These are phyloP conservation scores for Botrylloides violaceus DNA, from an alignment of 23 tunicate genomes.

Conservation along the genomic window DNA sequence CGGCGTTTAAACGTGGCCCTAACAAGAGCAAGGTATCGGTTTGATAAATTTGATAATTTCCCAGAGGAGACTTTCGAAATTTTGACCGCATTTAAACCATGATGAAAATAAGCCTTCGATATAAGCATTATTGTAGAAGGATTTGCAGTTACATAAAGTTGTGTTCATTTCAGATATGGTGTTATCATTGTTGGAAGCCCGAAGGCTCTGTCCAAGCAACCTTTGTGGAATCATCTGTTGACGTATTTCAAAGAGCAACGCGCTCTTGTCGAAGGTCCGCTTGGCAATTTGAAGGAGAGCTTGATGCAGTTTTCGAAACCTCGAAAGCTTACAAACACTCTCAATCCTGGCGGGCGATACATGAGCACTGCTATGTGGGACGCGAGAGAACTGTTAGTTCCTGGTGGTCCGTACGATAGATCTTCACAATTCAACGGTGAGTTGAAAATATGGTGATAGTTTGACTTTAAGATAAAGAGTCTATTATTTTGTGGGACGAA, in stretches of 20 bases:
- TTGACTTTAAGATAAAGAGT: too few relatives aligned
- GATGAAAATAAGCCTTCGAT: too few relatives aligned
- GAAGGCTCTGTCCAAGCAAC: constrained; percentile 89
- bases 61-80: neutral
- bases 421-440: constrained; percentile 59
- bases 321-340: constrained; percentile 71
- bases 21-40: constrained; percentile 80
- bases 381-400: constrained; percentile 88
- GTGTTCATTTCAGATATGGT: constrained; percentile 68
- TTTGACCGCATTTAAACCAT: neutral
- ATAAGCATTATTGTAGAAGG: neutral
- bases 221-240: constrained; percentile 88
- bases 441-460: neutral
- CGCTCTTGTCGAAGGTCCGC: constrained; percentile 91
- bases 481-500: too few relatives aligned
- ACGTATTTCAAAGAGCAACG: constrained; percentile 94
- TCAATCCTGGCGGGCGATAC: constrained; percentile 93
- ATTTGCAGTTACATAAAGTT: neutral
- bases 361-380: constrained; percentile 98
- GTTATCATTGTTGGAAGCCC: constrained; percentile 97
- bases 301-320: constrained; percentile 96
- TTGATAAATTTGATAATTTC: neutral
- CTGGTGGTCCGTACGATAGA: constrained; percentile 90
- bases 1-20: constrained; percentile 91
- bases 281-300: constrained; percentile 82